Percentiles rank a stretch among this genome's conserved stretches.
These are phyloP conservation scores for Popillia japonica DNA, from an alignment of 1,140 invertebrate species.

Conservation along the genomic window DNA sequence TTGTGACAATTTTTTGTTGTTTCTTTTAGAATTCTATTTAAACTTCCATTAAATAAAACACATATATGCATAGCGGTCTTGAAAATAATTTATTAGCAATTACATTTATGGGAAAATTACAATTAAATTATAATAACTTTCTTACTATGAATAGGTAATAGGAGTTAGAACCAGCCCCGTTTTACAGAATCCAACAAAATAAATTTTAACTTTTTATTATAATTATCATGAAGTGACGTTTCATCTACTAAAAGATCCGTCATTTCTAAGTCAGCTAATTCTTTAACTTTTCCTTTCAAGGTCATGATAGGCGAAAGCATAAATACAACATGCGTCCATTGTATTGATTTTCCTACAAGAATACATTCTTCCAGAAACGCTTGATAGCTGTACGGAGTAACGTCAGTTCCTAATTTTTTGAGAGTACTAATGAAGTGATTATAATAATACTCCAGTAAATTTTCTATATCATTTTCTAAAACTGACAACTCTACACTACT, in stretches of 20 bases:
- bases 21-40: no score
- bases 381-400: not conserved
- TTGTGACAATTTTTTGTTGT: no score
- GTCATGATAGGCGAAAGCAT: constrained; percentile 15
- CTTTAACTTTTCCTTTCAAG: constrained; percentile 20
- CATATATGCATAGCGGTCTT: no score
- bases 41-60: no score
- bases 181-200: not conserved
- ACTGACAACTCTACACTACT: constrained; percentile 61
- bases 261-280: constrained; percentile 38
- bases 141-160: no score
- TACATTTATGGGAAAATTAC: no score
- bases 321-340: constrained; percentile 39
- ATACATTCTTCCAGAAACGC: constrained; percentile 46
- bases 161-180: constrained; percentile 17
- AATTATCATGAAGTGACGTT: not conserved
- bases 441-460: constrained; percentile 64
- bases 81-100: no score
- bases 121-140: no score
- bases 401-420: constrained; percentile 45
- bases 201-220: constrained; percentile 3
- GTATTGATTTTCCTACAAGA: not conserved
- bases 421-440: constrained; percentile 59
- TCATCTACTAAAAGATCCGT: constrained; percentile 38
- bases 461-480: constrained; percentile 57